Percentiles rank a stretch among this genome's conserved stretches.
These are phyloP conservation scores for Pterois miles DNA, from an alignment of 2,797 vertebrate species.

Conservation along the genomic window DNA sequence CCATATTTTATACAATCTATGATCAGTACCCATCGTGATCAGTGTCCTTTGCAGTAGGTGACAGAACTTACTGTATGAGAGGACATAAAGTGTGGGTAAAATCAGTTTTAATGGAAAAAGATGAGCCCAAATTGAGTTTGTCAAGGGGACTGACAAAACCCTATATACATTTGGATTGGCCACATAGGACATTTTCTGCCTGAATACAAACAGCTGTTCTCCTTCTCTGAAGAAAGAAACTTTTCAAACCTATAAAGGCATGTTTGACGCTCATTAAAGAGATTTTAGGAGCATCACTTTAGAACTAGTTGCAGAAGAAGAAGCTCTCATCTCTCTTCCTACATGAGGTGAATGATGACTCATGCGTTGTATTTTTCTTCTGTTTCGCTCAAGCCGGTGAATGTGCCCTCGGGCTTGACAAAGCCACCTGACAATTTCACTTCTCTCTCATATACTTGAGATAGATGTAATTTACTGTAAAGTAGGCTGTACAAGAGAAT, in stretches of 20 bases:
- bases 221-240: background rate
- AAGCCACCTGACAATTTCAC: conserved; percentile 26
- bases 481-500: background rate
- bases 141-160: background rate
- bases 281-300: conserved; percentile 18
- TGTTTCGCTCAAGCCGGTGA: conserved; percentile 3
- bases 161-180: background rate
- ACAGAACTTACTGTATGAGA: background rate
- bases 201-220: background rate
- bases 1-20: background rate
- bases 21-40: background rate
- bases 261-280: background rate
- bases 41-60: background rate
- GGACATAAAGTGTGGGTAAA: background rate
- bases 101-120: too few species aligned
- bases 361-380: conserved; percentile 26
- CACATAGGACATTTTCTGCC: background rate
- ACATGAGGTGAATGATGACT: conserved; percentile 54
- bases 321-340: conserved; percentile 34
- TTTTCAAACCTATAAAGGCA: background rate
- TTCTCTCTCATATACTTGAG: conserved; percentile 11
- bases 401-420: conserved; percentile 19
- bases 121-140: too few species aligned
- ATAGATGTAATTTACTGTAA: conserved; percentile 12
- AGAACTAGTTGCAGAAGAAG: conserved; percentile 20